These are phyloP conservation scores for Trypoxylus dichotomus DNA, from an alignment of 1,140 invertebrate species.

Conservation along the genomic window DNA sequence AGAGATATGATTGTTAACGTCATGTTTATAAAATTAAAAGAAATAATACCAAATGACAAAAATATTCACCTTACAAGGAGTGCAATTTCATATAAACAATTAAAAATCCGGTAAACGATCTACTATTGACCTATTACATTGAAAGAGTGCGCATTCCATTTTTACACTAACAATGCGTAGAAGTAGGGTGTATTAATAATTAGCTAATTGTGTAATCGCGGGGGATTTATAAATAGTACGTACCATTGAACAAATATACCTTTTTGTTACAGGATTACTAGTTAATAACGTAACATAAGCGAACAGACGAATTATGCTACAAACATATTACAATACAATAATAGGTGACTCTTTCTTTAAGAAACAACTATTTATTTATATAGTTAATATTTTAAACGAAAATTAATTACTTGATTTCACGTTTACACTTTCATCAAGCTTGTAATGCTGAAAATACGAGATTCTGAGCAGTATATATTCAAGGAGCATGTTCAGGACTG, in stretches of 20 bases:
- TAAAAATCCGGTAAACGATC: neutral
- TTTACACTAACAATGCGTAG: neutral
- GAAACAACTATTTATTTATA: neutral
- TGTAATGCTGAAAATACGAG: too few species aligned
- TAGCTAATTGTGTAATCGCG: neutral
- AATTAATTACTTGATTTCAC: too few species aligned
- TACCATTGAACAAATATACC: neutral
- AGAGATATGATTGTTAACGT: slow-evolving; percentile 43
- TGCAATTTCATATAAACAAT: slow-evolving; percentile 23
- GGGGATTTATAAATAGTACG: neutral
- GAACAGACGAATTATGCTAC: neutral
- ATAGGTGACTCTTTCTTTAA: neutral
- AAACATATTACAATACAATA: neutral
- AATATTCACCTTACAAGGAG: slow-evolving; percentile 18
- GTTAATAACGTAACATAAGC: too few species aligned
- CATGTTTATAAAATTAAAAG: slow-evolving; percentile 6
- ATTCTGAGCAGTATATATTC: too few species aligned
- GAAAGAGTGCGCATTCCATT: neutral
- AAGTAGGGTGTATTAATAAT: neutral
- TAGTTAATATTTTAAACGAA: too few species aligned
- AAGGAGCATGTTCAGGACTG: too few species aligned
- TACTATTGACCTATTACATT: neutral
- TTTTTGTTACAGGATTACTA: neutral
- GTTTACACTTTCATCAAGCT: too few species aligned
- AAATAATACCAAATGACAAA: neutral